Evolutionary conservation across 2,888 invertebrate species (phyloP), one percentile per base, ranked within the genome.

Genomic region (Tetrapedia diversipes): DNA sequence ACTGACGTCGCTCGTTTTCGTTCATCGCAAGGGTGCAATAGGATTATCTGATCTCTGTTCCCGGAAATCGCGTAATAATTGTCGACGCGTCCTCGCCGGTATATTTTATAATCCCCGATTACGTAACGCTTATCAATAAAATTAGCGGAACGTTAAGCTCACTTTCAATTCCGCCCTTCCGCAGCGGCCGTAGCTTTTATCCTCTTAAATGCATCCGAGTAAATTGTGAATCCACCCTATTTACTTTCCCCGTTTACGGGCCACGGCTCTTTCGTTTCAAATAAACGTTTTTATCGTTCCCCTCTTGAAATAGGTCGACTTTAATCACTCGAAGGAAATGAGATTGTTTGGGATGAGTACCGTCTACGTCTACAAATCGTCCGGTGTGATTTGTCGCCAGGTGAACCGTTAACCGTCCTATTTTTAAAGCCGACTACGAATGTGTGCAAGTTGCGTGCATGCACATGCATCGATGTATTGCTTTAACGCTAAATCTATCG

Each of bases 261-360:
- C 56, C 71, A 59, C 41, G 61, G 56, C 7, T 11, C 34, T 32
- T 27, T 54, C 64, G 64, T 47, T n/a, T 54, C 72, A 11, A 53
- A 53, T 59, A 54, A 72, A 60, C 49, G 67, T 59, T 72, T 67
- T 72, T 67, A 67, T 59, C 71, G 43, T 24, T 59, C 34, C 4
- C 11, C 19, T 11, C 34, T 11, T 22, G 66, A 66, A 71, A 43
- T 49, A 59, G 67, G 45, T 59, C 74, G 72, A 29, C 74, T 75
- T 75, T 72, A 75, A 75, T 75, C 64, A 54, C 64, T 47, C 64
- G 64, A 64, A 63, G 72, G 39, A 72, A 75, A 75, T 54, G 72
- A 65, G 72, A 75, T 64, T 72, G 72, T 65, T n/a, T 64, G 43
- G 64, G 32, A 72, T 4, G 59, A 29, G 53, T 49, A 45, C n/a